Evolutionary conservation across 2,113 vertebrate genomes (phyloP), one percentile per base, ranked within the genome.

Genomic region (Acanthisitta chloris): DNA sequence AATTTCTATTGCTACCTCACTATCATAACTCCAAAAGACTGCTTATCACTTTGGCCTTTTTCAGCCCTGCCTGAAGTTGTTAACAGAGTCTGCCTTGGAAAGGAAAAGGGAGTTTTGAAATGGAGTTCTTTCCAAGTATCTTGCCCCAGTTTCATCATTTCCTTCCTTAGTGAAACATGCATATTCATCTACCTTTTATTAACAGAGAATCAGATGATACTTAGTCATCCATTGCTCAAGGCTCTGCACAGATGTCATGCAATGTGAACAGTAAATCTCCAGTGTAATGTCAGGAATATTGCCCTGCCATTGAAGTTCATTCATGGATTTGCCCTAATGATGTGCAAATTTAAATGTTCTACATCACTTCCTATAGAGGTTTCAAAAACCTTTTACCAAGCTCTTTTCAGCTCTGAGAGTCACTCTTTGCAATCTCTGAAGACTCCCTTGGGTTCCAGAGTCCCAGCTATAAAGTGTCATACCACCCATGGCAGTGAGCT

Each of bases 151-250:
- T 96, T 88, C 83, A 96, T 93, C 28, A 98, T 82, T 90, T 95
- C 94, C 93, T 93, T 94, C 65, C 58, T 82, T 70, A 83, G 49
- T 58, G 93, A 94, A 96, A 92, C 31, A 55, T 33, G 43, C 36
- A 81, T 72, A 92, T 82, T 95, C 94, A 90, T 64, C 74, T 77
- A 87, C 59, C 78, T 95, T 93, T 95, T 76, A 92, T 51, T 79
- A 34, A 86, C 45, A 81, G 80, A 91, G 8, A 64, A 69, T 91
- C 97, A 95, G 89, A 92, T 96, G 97, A 96, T 54, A 91, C 43
- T 96, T 88, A 94, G 93, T 97, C 95, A 97, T 59, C 28, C 5
- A 0, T 95, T 88, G 81, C 90, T 91, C 88, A 89, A 88, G 67
- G 67, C 12, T 62, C 58, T 86, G 59, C 49, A 40, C 17, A 24